Base-by-base conservation (phyloP, 2,888 invertebrate species). In the Prosopocoilus inquinatus region DNA sequence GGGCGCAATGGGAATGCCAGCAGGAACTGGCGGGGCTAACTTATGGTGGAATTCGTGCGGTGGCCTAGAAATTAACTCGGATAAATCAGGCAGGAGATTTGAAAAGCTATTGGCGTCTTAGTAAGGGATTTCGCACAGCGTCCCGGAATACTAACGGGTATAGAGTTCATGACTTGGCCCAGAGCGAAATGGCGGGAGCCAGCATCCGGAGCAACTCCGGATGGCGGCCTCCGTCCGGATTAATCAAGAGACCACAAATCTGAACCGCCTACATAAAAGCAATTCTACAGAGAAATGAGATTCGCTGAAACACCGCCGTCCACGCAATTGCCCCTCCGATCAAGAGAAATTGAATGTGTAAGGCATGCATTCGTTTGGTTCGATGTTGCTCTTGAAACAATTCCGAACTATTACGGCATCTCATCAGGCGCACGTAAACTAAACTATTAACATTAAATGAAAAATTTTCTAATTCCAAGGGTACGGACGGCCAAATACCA, bases 221-320 rank as follows among this genome's bases (percentile, higher is more conserved):
- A 43, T 13, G 33, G 44, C 32, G 41, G 16, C 41, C 16, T 16
- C 41, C 41, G 41, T 49, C 33, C 45, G 50, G 50, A 51, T 51
- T 75, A 75, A 74, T 74, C 75, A 74, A 70, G 71, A 66, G 68
- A 72, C 74, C 73, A 70, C 74, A 73, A 74, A 75, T 75, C 73
- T 72, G 69, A 69, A 68, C 66, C 69, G 69, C 69, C 70, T 69
- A 68, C 71, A 70, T 70, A 68, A 73, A 73, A 72, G 72, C 70
- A 66, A 69, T 67, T 65, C 67, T 62, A 59, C 61, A 57, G 64
- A 66, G 61, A 60, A 60, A 69, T 70, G 67, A 67, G 66, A 67
- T 67, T 67, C 65, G 62, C 63, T 61, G 68, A 67, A 69, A 67
- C 67, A 66, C 67, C 67, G 68, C 67, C 67, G 68, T 69, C 65